Evolutionary conservation across 2,113 vertebrate species (phyloP).

Genomic region (Zosterops lateralis): DNA sequence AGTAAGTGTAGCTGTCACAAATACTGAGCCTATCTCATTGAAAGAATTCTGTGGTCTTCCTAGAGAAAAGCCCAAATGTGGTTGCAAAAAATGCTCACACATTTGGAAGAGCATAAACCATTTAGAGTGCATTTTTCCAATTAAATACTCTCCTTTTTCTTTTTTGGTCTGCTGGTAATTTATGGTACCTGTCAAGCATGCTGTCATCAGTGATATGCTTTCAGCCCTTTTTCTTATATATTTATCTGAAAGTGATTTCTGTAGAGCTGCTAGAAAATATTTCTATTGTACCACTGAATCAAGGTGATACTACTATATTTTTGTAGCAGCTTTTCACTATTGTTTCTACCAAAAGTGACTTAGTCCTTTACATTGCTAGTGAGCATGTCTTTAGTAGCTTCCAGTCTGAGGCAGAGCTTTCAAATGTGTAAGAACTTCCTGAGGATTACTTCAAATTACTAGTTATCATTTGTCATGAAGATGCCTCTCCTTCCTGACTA

Average conservation of each 20-base stretch:
- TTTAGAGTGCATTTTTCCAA: background rate
- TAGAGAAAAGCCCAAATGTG: background rate
- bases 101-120: background rate
- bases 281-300: background rate
- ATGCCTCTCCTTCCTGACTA: conserved; percentile 46
- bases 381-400: background rate
- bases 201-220: background rate
- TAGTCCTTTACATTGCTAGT: background rate
- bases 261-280: background rate
- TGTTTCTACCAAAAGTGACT: background rate
- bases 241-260: background rate
- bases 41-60: background rate
- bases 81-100: background rate
- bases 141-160: background rate
- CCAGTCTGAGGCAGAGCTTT: background rate
- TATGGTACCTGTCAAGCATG: background rate
- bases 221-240: background rate
- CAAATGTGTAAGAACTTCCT: background rate
- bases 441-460: conserved; percentile 40
- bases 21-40: background rate
- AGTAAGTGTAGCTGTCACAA: background rate
- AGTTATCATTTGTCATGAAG: conserved; percentile 9
- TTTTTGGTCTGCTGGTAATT: background rate
- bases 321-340: background rate
- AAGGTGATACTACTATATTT: background rate